phyloP scores from a whole-genome alignment of 2,888 invertebrate species.

The Aquatica leii region DNA sequence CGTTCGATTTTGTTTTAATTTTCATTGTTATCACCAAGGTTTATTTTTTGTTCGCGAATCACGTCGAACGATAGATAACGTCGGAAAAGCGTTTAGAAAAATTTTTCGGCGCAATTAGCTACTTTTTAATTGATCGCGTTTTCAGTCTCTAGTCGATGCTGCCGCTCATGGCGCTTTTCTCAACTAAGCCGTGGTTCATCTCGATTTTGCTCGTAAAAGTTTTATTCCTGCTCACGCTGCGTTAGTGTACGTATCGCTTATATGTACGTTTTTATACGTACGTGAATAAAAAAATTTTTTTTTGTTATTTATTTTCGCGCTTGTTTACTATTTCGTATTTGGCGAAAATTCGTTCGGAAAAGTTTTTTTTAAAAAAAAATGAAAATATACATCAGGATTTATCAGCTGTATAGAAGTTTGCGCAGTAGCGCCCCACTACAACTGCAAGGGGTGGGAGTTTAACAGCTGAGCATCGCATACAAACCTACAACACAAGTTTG shows the following conservation, averaged over 20 bases:
- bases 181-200: constrained; percentile 17
- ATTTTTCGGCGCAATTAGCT: neutral
- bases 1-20: constrained; percentile 43
- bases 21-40: constrained; percentile 48
- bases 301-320: neutral
- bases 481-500: constrained; percentile 62
- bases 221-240: constrained; percentile 15
- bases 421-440: constrained; percentile 40
- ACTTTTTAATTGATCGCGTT: neutral
- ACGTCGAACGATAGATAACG: neutral
- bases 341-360: neutral
- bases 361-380: constrained; percentile 13
- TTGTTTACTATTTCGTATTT: too few relatives aligned
- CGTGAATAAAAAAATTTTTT: neutral
- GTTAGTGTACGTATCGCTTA: neutral
- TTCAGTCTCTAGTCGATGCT: constrained; percentile 32
- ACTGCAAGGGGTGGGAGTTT: constrained; percentile 48
- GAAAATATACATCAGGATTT: constrained; percentile 34
- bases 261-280: neutral
- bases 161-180: constrained; percentile 22
- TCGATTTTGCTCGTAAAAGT: constrained; percentile 4
- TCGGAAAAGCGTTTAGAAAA: neutral
- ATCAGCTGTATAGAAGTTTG: constrained; percentile 51
- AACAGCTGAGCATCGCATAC: constrained; percentile 61
- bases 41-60: neutral